Evolutionary conservation across 2,797 vertebrate species (phyloP).

Genomic region (Erithacus rubecula): DNA sequence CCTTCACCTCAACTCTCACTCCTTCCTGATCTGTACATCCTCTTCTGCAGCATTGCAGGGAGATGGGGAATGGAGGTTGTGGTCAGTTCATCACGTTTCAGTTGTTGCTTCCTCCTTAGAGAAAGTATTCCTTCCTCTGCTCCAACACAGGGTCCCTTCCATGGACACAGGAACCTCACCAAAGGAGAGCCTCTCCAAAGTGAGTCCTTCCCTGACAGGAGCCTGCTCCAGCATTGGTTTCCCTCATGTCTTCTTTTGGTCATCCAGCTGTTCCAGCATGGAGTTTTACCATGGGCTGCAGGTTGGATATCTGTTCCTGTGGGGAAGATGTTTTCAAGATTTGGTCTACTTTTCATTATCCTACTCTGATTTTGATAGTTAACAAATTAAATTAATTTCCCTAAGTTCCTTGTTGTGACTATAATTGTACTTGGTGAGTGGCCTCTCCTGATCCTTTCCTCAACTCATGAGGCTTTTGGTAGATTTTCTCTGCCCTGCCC

Average conservation of each 20-base stretch:
- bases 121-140: not conserved
- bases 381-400: not conserved
- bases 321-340: not conserved
- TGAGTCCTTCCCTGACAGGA: not conserved
- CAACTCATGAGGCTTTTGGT: not conserved
- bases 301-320: not conserved
- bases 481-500: not conserved
- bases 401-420: not conserved
- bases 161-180: fast-evolving
- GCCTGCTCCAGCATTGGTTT: not conserved
- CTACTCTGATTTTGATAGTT: not conserved
- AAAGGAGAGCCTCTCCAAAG: not conserved
- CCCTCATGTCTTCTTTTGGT: not conserved
- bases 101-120: not conserved
- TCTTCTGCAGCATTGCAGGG: not conserved
- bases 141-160: not conserved
- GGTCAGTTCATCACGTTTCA: not conserved
- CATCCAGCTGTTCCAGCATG: fast-evolving
- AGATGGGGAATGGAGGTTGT: not conserved
- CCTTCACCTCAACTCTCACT: not conserved
- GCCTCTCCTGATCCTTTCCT: not conserved
- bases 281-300: no score
- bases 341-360: not conserved
- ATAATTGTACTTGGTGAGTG: not conserved
- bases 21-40: not conserved